Evolutionary conservation across 2,113 vertebrate species (phyloP), one percentile per base, ranked within the genome.

Genomic region (Morone saxatilis): DNA sequence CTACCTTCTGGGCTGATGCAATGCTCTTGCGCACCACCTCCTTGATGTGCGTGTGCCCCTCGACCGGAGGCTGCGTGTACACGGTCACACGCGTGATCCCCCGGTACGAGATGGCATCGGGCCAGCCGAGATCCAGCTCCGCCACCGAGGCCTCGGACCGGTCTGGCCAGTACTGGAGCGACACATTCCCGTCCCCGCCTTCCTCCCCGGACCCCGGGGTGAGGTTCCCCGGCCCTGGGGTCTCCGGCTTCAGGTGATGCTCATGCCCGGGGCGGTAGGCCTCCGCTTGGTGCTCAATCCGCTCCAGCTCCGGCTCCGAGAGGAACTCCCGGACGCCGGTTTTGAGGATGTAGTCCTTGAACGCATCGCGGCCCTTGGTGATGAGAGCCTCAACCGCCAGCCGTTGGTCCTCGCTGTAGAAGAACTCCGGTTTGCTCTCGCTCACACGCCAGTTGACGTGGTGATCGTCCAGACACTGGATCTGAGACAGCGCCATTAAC

Each of bases 111-210:
- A 94, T 87, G 54, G 94, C 91, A 51, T 98, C 97, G 0, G 98
- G 98, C 98, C 98, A 99, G 65, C 98, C 98, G 22, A 99, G 94
- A 93, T 99, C 98, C 92, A 99, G 93, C 78, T 98, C 96, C 0
- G 97, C 98, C 81, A 98, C 97, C 45, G 97, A 97, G 53, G 93
- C 96, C 87, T 99, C 98, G 0, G 98, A 99, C 45, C 95, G 94
- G 91, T 99, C 97, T 0, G 98, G 98, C 98, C 98, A 99, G 74
- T 99, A 99, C 81, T 98, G 96, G 76, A 99, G 94, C 0, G 98
- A 99, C 1, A 97, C 95, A 1, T 93, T 89, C 0, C 91, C 66
- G 1, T 96, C 96, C 3, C 94, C 94, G 0, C 89, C 92, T 0
- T 87, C 92, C 1, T 90, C 91, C 19, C 31, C 87, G 25, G 76